Evolutionary conservation across 2,113 vertebrate genomes (phyloP).

Genomic region (Ophiodon elongatus): DNA sequence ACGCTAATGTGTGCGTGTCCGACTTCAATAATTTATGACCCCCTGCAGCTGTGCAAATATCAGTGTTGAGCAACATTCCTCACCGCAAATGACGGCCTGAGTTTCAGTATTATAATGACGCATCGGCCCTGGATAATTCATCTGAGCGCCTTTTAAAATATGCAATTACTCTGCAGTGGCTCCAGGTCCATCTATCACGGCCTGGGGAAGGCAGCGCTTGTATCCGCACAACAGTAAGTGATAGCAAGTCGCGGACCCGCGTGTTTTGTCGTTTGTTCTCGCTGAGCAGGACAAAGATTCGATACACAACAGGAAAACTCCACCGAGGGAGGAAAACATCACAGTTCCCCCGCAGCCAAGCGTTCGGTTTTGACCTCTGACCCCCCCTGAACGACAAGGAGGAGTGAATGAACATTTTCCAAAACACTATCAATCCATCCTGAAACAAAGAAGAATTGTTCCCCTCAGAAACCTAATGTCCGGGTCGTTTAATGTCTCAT

Average conservation of each 20-base stretch:
- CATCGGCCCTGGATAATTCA: conserved; percentile 76
- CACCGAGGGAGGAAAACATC: neutral
- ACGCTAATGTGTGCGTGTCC: conserved; percentile 59
- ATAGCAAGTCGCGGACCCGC: conserved; percentile 13
- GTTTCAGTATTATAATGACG: conserved; percentile 64
- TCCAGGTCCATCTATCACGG: conserved; percentile 71
- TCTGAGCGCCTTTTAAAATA: conserved; percentile 74
- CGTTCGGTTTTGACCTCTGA: conserved; percentile 36
- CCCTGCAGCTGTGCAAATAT: conserved; percentile 78
- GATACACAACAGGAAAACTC: conserved; percentile 8
- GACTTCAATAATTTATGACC: conserved; percentile 67
- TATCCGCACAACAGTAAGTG: conserved; percentile 44
- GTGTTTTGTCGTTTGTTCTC: conserved; percentile 31
- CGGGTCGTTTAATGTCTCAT: conserved; percentile 40
- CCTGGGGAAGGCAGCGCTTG: conserved; percentile 38
- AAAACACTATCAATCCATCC: conserved; percentile 51
- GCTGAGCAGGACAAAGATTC: conserved; percentile 2
- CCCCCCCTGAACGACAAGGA: conserved; percentile 12
- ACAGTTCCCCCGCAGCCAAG: conserved; percentile 6
- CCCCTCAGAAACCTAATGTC: conserved; percentile 34
- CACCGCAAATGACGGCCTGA: conserved; percentile 58
- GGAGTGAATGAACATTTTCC: conserved; percentile 28
- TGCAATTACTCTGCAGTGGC: conserved; percentile 76
- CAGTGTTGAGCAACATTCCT: conserved; percentile 71
- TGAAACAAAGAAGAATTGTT: conserved; percentile 41